Evolutionary conservation across 2,888 invertebrate genomes (phyloP), one percentile per base, ranked within the genome.

Genomic region (Megamerina dolium): DNA sequence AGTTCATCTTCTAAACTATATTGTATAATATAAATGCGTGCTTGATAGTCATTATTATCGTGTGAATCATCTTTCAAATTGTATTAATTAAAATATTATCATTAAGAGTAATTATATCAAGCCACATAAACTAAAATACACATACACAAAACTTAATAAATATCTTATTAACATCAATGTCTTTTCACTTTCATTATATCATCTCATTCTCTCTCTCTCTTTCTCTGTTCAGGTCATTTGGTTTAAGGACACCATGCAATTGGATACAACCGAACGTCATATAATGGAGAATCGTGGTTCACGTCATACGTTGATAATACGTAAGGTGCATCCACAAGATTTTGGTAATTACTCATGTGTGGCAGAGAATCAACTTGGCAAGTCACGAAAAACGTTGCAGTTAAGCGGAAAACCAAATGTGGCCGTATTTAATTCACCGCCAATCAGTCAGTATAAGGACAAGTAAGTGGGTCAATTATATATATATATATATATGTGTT

Each of bases 311-410:
- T 75, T 82, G 56, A 77, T 82, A 67, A 79, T 82, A 61, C 75
- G 80, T 47, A 81, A 80, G 73, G 81, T 82, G 55, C 78, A 81
- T 64, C 74, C 75, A 49, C 76, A 78, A 54, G 82, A 82, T 73
- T 82, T 82, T 65, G 82, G 82, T 55, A 81, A 81, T 73, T 82
- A 82, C 70, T 80, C 80, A 56, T 82, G 82, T 68, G 77, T 80
- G 52, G 82, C 82, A 37, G 81, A 82, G 66, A 82, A 82, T 73
- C 76, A 77, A 61, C 74, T 82, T 55, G 82, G 82, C 51, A 79
- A 80, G 69, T 77, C 77, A 51, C 74, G 78, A 53, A 79, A 80
- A 70, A 79, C 76, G 66, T 74, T 82, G 51, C 77, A 80, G 69
- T 71, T 82, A 59, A 81, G 81, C 66, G 82, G 82, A 48, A 78